Percentiles rank a stretch among this genome's conserved stretches.
Conservation (phyloP, 2,113 vertebrate species). For the Hiodon alosoides region DNA sequence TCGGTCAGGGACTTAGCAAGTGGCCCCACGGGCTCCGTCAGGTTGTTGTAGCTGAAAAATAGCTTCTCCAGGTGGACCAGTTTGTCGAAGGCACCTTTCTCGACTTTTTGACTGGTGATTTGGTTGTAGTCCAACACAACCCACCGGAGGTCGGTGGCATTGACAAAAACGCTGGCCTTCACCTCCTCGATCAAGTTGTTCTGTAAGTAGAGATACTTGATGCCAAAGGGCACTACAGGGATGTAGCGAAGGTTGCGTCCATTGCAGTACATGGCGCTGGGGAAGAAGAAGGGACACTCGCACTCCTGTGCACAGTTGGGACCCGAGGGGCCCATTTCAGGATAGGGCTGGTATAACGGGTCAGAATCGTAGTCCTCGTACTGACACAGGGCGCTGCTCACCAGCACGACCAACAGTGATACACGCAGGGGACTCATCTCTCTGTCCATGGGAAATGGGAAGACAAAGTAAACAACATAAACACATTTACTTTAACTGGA, state of each 20-base stretch:
- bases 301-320: constrained; percentile 83
- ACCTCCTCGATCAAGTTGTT: constrained; percentile 83
- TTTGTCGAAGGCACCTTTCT: constrained; percentile 76
- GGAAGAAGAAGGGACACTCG: constrained; percentile 75
- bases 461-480: background rate
- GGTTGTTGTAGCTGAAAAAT: constrained; percentile 81
- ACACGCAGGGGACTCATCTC: constrained; percentile 11
- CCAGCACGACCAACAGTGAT: background rate
- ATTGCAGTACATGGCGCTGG: constrained; percentile 89
- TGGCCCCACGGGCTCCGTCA: constrained; percentile 74
- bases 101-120: constrained; percentile 80
- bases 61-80: constrained; percentile 78
- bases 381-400: constrained; percentile 5
- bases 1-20: constrained; percentile 79
- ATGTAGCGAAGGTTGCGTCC: constrained; percentile 79
- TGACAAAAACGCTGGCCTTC: constrained; percentile 80
- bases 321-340: background rate
- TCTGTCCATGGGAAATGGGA: background rate
- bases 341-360: background rate
- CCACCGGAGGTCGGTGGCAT: constrained; percentile 84
- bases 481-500: background rate
- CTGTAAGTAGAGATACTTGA: constrained; percentile 91
- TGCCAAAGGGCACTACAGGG: constrained; percentile 78
- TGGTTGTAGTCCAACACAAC: constrained; percentile 81
- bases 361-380: constrained; percentile 7